Percentiles rank a stretch among this genome's conserved stretches.
These are phyloP conservation scores for Cotesia glomerata DNA, from an alignment of 1,140 invertebrate genomes.

Conservation along the genomic window DNA sequence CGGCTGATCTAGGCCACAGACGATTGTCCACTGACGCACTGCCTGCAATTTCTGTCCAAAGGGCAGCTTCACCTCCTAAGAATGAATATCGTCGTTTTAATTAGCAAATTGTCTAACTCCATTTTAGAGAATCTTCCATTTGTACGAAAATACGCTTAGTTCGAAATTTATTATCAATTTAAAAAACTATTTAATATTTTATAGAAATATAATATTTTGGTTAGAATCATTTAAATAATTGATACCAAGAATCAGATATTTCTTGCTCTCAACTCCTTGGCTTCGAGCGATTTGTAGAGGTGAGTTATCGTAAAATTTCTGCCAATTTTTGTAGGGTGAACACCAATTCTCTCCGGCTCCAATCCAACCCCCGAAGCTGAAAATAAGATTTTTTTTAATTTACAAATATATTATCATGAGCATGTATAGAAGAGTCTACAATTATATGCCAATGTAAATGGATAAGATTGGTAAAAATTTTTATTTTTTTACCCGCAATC, in stretches of 20 bases:
- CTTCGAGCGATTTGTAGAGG: constrained; percentile 63
- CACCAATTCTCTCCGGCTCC: constrained; percentile 83
- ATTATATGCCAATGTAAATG: no score
- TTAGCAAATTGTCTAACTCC: no score
- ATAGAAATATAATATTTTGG: no score
- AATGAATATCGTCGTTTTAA: no score
- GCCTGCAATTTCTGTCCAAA: constrained; percentile 84
- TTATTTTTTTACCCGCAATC: constrained; percentile 74
- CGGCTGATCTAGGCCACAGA: constrained; percentile 80
- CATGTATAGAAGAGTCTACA: not conserved
- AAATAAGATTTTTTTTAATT: not conserved
- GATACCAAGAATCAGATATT: constrained; percentile 64
- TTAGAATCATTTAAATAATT: no score
- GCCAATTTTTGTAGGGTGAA: constrained; percentile 87
- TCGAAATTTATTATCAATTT: no score
- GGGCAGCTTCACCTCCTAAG: constrained; percentile 75
- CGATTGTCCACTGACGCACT: constrained; percentile 69
- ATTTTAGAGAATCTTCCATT: no score
- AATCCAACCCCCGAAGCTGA: constrained; percentile 66
- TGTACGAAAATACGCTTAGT: no score
- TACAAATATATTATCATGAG: no score
- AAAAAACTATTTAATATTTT: no score
- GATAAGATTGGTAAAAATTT: no score
- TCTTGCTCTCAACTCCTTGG: constrained; percentile 57
- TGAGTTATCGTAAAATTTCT: constrained; percentile 81